Percentiles rank a stretch among this genome's conserved stretches.
Conservation (phyloP, 1,140 invertebrate genomes). For the Penaeus vannamei region DNA sequence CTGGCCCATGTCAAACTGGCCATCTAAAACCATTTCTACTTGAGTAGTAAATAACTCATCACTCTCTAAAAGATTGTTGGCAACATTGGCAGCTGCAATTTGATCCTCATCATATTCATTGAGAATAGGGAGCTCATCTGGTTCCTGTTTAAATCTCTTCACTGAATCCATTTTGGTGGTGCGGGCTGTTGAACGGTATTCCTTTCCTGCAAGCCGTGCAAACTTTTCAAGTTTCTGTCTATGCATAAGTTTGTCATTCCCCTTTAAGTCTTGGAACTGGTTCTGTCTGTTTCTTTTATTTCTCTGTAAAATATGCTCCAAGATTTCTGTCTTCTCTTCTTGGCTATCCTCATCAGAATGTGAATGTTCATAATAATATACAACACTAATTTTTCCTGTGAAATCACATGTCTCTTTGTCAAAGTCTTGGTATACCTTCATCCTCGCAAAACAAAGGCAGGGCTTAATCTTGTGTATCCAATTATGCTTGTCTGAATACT, state of each 20-base stretch:
- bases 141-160: not conserved
- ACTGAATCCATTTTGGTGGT: constrained; percentile 18
- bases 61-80: constrained; percentile 41
- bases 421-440: constrained; percentile 57
- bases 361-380: constrained; percentile 51
- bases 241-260: constrained; percentile 53
- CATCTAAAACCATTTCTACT: constrained; percentile 59
- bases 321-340: constrained; percentile 27
- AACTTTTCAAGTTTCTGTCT: constrained; percentile 56
- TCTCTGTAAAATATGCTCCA: constrained; percentile 52
- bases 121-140: not conserved
- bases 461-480: constrained; percentile 59
- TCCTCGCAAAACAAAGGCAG: constrained; percentile 55
- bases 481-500: constrained; percentile 59
- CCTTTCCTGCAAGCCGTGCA: constrained; percentile 49
- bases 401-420: constrained; percentile 53
- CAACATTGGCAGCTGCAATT: constrained; percentile 37
- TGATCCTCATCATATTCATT: constrained; percentile 38
- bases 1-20: constrained; percentile 61
- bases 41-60: constrained; percentile 53
- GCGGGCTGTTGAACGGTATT: constrained; percentile 23
- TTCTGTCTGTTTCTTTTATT: constrained; percentile 53
- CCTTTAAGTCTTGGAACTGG: constrained; percentile 53
- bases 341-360: not conserved
- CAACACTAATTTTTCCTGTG: constrained; percentile 51